Conservation (phyloP, 2,113 vertebrate genomes). For the Rhombomys opimus region DNA sequence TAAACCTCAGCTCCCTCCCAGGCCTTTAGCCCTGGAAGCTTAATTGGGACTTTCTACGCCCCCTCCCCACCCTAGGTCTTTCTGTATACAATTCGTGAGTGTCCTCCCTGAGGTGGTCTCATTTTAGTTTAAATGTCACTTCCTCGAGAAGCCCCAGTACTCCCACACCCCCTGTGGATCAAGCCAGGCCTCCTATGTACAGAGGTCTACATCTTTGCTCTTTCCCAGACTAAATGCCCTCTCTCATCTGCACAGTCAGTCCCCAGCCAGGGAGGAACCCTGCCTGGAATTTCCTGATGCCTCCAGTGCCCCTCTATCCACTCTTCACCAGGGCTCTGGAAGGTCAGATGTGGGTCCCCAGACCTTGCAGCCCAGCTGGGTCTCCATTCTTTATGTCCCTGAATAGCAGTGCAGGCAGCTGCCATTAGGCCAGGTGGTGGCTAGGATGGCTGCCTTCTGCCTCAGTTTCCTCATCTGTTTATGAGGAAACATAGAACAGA, state of each 20-base stretch:
- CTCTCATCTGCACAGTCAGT: background rate
- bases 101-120: background rate
- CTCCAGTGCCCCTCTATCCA: background rate
- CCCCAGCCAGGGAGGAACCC: background rate
- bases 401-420: background rate
- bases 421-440: background rate
- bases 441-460: background rate
- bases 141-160: background rate
- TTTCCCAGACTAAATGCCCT: too few relatives aligned
- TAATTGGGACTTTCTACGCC: background rate
- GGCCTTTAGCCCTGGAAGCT: background rate
- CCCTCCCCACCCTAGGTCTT: background rate
- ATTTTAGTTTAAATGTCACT: background rate
- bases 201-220: background rate
- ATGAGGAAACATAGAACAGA: background rate
- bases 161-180: background rate
- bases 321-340: background rate
- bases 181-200: background rate
- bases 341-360: too few relatives aligned
- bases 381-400: background rate
- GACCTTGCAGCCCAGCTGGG: background rate
- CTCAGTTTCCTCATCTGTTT: background rate
- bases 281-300: background rate
- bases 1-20: too few relatives aligned
- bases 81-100: background rate